Base-by-base conservation (phyloP, 2,113 vertebrate species). In the Anser cygnoides region DNA sequence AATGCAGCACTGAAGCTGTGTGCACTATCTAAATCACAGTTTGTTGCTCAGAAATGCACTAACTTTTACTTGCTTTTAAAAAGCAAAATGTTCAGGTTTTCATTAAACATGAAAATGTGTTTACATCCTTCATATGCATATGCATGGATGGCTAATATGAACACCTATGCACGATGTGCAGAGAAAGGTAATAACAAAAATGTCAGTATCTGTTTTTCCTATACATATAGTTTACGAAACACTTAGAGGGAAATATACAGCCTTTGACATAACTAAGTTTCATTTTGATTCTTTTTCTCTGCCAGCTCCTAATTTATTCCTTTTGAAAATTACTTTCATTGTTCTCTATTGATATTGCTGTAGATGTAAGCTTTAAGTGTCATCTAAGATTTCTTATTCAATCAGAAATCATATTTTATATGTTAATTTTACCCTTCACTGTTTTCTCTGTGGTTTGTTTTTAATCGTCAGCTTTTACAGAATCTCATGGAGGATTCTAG, bases 401-500 rank as follows among this genome's bases (percentile, higher is more conserved):
- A 73, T 86, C 43, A 89, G 35, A 96, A 96, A 90, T 95, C 35
- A 59, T 91, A 81, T 59, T 92, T 92, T 84, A 91, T 91, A 92
- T 91, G 91, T 54, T 95, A 96, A 93, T 96, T 97, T 94, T 95
- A 86, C 7, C 41, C 12, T 90, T 92, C 49, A 63, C 66, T 97
- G 18, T 93, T 95, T 95, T 61, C 76, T 92, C 18, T 94, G 49
- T 89, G 46, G 15, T 89, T 96, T 96, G 29, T 92, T 98, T 97
- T 97, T 95, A 96, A 96, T 92, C 62, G 93, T 72, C 10, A 55
- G 70, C 20, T 96, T 93, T 96, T 90, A 73, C 17, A 94, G 41
- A 92, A 77, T 54, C n/a, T 89, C 14, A 6, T 92, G 73, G 78
- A 94, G 62, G 37, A 92, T 85, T 95, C 73, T 86, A 87, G 70